Evolutionary conservation across 2,797 vertebrate species (phyloP), one percentile per base, ranked within the genome.

Genomic region (Apodemus agrarius): DNA sequence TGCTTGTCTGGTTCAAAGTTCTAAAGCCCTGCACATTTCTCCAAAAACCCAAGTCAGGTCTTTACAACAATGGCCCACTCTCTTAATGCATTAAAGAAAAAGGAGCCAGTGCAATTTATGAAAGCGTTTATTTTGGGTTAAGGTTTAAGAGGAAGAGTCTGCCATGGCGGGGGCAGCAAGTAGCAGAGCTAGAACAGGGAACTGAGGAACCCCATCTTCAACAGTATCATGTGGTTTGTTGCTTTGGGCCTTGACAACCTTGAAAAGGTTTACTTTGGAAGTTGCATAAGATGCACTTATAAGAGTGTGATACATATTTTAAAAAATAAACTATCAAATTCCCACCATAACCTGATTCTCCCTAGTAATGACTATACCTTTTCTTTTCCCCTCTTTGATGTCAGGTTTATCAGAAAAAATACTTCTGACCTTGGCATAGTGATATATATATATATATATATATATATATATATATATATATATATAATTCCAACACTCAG

Each of bases 361-460:
- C 80, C 6, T 19, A 29, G 1, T 54, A 46, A 22, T n/a, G 9
- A 59, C 17, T 82, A 14, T 78, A 91, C 26, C 6, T 10, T 93
- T 59, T 59, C 21, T 59, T 82, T 12, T 91, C 75, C 24, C 26
- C 29, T 75, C 7, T 1, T 43, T 93, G 12, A 40, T 89, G 2
- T 91, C 49, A 91, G 37, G 5, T 87, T 72, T 65, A 86, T 96
- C 37, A 61, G 22, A 89, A 90, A 57, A 83, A 89, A 61, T 54
- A 74, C 6, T 29, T 82, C 6, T 89, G n/a, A 94, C 46, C 6
- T 52, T 14, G 16, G 16, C 34, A 13, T 54, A 1, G 2, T 17
- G 4, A 14, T 87, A 16, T 10, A 31, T 14, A 52, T 52, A 52
- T 46, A 46, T 46, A 46, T 46, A 46, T 46, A 46, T 46, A 46